These are phyloP conservation scores for Diogma glabrata DNA, from an alignment of 2,888 invertebrate species.

Conservation along the genomic window DNA sequence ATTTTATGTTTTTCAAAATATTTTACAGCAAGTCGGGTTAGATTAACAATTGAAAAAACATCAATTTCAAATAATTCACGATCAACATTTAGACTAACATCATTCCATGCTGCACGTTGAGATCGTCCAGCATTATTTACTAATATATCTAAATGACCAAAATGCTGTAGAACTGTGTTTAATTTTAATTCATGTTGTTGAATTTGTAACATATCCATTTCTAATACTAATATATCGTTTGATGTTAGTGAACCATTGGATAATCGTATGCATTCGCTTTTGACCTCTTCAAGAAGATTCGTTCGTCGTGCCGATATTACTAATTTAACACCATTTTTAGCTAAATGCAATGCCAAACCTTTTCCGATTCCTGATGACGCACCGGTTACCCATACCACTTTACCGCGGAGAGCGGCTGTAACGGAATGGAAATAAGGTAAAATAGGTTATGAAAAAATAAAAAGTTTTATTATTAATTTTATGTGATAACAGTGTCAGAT, in stretches of 20 bases:
- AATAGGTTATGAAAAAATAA: too few species aligned
- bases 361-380: slow-evolving; percentile 79
- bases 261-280: slow-evolving; percentile 47
- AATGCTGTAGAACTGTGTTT: slow-evolving; percentile 49
- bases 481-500: background rate
- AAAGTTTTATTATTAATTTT: background rate
- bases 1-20: slow-evolving; percentile 42
- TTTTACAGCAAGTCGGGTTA: slow-evolving; percentile 55
- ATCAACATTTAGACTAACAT: slow-evolving; percentile 59
- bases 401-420: slow-evolving; percentile 45
- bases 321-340: slow-evolving; percentile 52
- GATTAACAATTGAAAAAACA: slow-evolving; percentile 57
- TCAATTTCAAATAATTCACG: slow-evolving; percentile 63
- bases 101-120: slow-evolving; percentile 61
- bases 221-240: slow-evolving; percentile 53
- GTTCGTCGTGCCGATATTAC: slow-evolving; percentile 55
- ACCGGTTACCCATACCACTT: slow-evolving; percentile 76
- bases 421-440: too few species aligned
- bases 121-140: slow-evolving; percentile 74
- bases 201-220: slow-evolving; percentile 53
- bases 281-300: slow-evolving; percentile 51
- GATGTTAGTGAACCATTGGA: slow-evolving; percentile 35
- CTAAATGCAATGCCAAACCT: slow-evolving; percentile 53
- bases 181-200: slow-evolving; percentile 48
- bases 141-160: slow-evolving; percentile 61